Percentiles rank a stretch among this genome's conserved stretches.
These are phyloP conservation scores for Hirtodrosophila alboralis DNA, from an alignment of 2,888 invertebrate genomes.

Conservation along the genomic window DNA sequence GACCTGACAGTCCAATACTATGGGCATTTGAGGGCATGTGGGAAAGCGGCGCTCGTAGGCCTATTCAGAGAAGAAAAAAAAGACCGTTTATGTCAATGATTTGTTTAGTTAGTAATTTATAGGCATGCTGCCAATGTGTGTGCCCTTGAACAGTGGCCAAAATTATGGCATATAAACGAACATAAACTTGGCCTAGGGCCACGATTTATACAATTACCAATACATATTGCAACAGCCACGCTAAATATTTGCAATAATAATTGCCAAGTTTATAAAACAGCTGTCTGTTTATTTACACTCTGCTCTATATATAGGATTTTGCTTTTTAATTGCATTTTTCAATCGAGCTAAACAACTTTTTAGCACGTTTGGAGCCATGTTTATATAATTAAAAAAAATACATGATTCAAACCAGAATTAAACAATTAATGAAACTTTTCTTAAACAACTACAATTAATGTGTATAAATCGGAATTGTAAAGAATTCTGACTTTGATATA, in stretches of 20 bases:
- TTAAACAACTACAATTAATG: too few species aligned
- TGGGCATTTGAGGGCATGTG: conserved; percentile 96
- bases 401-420: too few species aligned
- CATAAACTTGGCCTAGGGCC: conserved; percentile 57
- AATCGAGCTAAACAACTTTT: too few species aligned
- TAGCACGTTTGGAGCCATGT: too few species aligned
- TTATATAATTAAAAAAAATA: too few species aligned
- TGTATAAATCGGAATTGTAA: too few species aligned
- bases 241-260: conserved; percentile 32
- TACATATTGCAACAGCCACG: conserved; percentile 17
- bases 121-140: conserved; percentile 25
- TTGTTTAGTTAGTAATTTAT: neutral
- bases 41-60: conserved; percentile 98
- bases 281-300: conserved; percentile 29
- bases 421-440: too few species aligned
- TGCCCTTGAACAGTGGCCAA: conserved; percentile 55
- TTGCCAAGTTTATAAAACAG: conserved; percentile 41
- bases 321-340: neutral
- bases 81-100: conserved; percentile 19
- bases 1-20: conserved; percentile 94
- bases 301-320: neutral
- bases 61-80: conserved; percentile 84
- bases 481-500: too few species aligned
- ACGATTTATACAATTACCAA: conserved; percentile 11
- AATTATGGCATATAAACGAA: conserved; percentile 39